Evolutionary conservation across 2,888 invertebrate genomes (phyloP), one percentile per base, ranked within the genome.

Genomic region (Chironomus tentans): DNA sequence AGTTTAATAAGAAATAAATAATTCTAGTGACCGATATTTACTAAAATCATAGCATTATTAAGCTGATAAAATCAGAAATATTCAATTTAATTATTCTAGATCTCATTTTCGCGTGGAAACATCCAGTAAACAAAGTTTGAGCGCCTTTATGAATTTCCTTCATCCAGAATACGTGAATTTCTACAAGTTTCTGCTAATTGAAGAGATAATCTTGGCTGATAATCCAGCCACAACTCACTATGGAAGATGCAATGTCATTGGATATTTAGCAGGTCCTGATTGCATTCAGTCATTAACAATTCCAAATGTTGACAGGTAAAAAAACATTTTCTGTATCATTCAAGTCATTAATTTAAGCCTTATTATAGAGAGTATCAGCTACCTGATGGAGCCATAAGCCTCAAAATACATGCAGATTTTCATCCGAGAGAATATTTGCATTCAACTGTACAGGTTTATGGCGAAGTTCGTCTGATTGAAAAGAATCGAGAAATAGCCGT

Each of bases 161-260:
- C 15, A 48, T 24, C 76, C 76, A 15, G 24, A 2, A 4, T 76
- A 28, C 21, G 24, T 21, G 3, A 18, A 76, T 2, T 68, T 56
- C 18, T 24, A 69, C 24, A 76, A 76, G 13, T 68, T 69, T 68
- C 6, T 76, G 3, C 12, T 76, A 1, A 56, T 76, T 2, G 76
- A 76, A 47, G 76, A 76, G 38, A 48, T 76, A 2, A 28, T 24
- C 4, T 56, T 69, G 38, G 21, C 13, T 18, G 15, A 69, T 0
- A 68, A 76, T 56, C 68, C 69, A 12, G 76, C 68, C 1, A 13
- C 38, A 68, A 28, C 69, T 46, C 76, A 76, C n/a, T 76, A 69
- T 15, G 76, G 76, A 10, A 76, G 50, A 22, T 68, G 68, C 13
- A 62, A 50, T 24, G 13, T 76, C 12, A 68, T 76, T 28, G 76